Evolutionary conservation across 1,140 invertebrate genomes (phyloP).

Genomic region (Caenorhabditis tropicalis): DNA sequence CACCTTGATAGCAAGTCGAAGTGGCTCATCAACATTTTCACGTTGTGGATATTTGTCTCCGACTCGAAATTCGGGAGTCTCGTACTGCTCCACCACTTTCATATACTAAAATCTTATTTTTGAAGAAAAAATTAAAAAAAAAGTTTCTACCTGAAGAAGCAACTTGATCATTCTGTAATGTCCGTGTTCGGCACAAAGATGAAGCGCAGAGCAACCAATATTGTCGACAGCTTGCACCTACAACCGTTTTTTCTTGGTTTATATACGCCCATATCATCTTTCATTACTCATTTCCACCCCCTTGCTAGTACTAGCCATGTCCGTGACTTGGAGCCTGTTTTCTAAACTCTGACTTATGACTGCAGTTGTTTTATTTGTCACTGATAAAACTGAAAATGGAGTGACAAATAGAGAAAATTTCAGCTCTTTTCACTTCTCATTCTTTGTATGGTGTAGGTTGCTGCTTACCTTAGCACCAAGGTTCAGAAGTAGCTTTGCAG

Average conservation of each 20-base stretch:
- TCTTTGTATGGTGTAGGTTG: not conserved
- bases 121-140: slow-evolving; percentile 77
- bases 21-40: slow-evolving; percentile 65
- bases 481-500: slow-evolving; percentile 76
- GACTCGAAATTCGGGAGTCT: slow-evolving; percentile 53
- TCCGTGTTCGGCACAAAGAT: slow-evolving; percentile 85
- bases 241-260: slow-evolving; percentile 77
- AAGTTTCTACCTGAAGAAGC: slow-evolving; percentile 76
- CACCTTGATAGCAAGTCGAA: slow-evolving; percentile 77
- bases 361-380: not conserved
- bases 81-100: slow-evolving; percentile 52
- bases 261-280: not conserved
- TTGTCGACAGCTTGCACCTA: slow-evolving; percentile 83
- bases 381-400: not conserved
- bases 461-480: slow-evolving; percentile 68
- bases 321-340: not conserved
- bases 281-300: slow-evolving; percentile 4
- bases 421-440: not conserved
- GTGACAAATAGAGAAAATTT: not conserved
- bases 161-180: slow-evolving; percentile 76
- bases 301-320: slow-evolving; percentile 1
- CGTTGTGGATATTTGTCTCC: slow-evolving; percentile 58
- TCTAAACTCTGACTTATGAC: slow-evolving; percentile 35
- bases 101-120: slow-evolving; percentile 47
- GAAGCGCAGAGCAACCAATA: slow-evolving; percentile 86